Base-by-base conservation (phyloP, 1,140 invertebrate species). In the Eumaeus atala region DNA sequence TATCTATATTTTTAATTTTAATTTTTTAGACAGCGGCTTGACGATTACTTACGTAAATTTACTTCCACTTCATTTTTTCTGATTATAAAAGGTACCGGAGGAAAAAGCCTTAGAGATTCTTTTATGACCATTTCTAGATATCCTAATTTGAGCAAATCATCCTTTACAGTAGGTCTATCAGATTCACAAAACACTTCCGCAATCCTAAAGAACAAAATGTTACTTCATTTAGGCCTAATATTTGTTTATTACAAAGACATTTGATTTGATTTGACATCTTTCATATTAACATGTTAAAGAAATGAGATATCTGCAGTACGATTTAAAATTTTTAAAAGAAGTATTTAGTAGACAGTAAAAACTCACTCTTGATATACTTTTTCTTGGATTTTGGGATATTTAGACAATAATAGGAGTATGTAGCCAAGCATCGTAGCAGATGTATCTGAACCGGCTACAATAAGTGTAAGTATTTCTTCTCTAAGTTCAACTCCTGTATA, bases 121-220 rank as follows among this genome's bases (percentile, higher is more conserved):
- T 94, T 94, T 10, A 94, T 89, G 17, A 92, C 91, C 71, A 90
- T 89, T 58, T 94, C 93, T 56, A 93, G 70, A 66, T 93, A 94
- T 70, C 91, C 91, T 49, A 95, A 65, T 38, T 92, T 67, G 1
- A 34, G 6, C 9, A 82, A 63, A 58, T 84, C 81, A 21, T 79
- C 78, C 51, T 79, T 82, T 4, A 64, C 63, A 44, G 81, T 50
- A 8, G 63, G 65, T 21, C 77, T 62, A 10, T 78, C 62, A 0
- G 73, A 67, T 48, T 73, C 66, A 16, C 69, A 74, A 18, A 81
- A 74, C 6, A 84, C 66, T 12, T 72, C 66, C 10, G 53, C 44
- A 42, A 84, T 47, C 16, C 80, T 84, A 48, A 51, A 68, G 16
- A 28, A 14, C 12, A 33, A 40, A 42, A 37, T 47, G 12, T 35